A percentile compares a stretch with the other conserved stretches of the same genome.
These are phyloP conservation scores for Drosophila simulans DNA, from an alignment of 1,140 invertebrate species.

Conservation along the genomic window DNA sequence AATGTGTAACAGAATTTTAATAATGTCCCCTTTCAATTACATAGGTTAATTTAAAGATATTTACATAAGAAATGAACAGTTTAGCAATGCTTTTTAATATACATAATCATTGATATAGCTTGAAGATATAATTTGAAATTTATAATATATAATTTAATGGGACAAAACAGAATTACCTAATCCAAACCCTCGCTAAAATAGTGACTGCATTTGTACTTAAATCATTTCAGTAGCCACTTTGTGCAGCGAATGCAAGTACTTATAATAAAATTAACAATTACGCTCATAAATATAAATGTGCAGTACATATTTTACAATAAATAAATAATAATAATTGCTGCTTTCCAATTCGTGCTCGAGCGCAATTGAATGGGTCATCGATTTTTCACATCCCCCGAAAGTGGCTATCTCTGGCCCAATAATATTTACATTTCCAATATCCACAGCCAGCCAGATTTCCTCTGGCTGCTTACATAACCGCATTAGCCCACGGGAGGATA, in stretches of 20 bases:
- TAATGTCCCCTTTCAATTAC: no score
- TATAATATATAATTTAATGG: no score
- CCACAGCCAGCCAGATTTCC: constrained; percentile 47
- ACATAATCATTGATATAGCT: no score
- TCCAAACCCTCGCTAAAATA: background rate
- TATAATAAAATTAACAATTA: constrained; percentile 76
- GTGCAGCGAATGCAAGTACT: constrained; percentile 21
- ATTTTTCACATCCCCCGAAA: constrained; percentile 29
- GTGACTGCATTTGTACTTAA: background rate
- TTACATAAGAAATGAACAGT: no score
- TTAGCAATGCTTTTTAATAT: no score
- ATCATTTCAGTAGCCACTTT: constrained; percentile 5
- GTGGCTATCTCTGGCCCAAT: constrained; percentile 34
- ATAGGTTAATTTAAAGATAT: no score
- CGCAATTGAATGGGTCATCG: constrained; percentile 18
- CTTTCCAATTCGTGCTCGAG: background rate
- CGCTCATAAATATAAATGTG: constrained; percentile 26
- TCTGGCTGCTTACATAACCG: constrained; percentile 66
- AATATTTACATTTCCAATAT: constrained; percentile 75
- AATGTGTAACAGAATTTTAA: no score
- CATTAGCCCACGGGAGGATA: constrained; percentile 59
- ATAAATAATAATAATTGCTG: constrained; percentile 53
- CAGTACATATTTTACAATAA: constrained; percentile 10
- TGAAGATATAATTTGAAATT: no score
- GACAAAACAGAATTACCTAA: no score